Evolutionary conservation across 1,140 invertebrate species (phyloP), one percentile per base, ranked within the genome.

Genomic region (Drosophila repleta): DNA sequence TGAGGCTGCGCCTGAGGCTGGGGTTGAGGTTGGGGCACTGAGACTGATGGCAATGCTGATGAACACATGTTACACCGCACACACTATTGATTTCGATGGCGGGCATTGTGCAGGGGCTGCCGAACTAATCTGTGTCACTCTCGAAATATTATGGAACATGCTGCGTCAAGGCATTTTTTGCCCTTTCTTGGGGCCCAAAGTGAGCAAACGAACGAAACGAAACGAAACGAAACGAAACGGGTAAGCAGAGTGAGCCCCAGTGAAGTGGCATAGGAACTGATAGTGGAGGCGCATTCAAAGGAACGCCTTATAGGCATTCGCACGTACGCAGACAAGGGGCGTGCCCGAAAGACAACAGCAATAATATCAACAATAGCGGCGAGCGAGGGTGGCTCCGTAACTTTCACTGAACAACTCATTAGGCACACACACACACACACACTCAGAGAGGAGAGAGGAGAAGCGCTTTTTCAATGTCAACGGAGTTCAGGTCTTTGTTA

Each of bases 91-190:
- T 51, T 51, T 15, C 24, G 37, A 41, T 7, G 52, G 18, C 17
- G n/a, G 6, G 17, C 13, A 37, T 53, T 37, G 15, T 4, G 15
- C 8, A 17, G 3, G 18, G 56, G 41, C n/a, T 46, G 52, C 26
- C 48, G 41, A 63, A 79, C 79, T 74, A 82, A 82, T 82, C 79
- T 78, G 39, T 24, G 73, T 43, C 62, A 53, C 57, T 75, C 63
- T 76, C 62, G 52, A 64, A 82, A 82, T 82, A 79, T 78, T 82
- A 79, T 78, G 41, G 75, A 83, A 75, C 76, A 76, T 68, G 62
- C 79, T 79, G 72, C 80, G 79, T 84, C 72, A 76, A 79, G 80
- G 75, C 63, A 76, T 84, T 83, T 24, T 7, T 21, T 37, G 70
- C 79, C 61, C 21, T n/a, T n/a, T n/a, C 21, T 13, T 55, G 63